phyloP scores from a whole-genome alignment of 2,797 vertebrate species.

The Carcharodon carcharias region DNA sequence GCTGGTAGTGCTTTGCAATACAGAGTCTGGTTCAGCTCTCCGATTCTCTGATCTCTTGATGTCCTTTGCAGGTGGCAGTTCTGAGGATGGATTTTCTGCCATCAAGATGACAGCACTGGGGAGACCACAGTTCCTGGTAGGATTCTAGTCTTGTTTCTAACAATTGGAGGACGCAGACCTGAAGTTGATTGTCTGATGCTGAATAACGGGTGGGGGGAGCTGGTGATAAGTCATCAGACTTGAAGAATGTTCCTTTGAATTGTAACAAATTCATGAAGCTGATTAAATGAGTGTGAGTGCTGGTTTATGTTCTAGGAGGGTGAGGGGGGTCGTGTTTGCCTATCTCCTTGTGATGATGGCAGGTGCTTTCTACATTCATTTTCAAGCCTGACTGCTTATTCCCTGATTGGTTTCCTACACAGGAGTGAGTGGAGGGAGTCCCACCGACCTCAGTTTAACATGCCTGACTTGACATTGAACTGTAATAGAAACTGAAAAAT shows the following conservation, averaged over 20 bases:
- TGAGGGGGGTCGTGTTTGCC: neutral
- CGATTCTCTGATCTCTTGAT: slow-evolving; percentile 17
- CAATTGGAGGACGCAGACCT: neutral
- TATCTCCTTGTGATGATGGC: neutral
- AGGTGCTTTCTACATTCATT: neutral
- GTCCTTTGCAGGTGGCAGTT: slow-evolving; percentile 65
- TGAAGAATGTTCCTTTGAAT: neutral
- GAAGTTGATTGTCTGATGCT: neutral
- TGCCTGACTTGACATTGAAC: neutral
- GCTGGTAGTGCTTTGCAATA: neutral
- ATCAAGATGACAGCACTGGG: slow-evolving; percentile 87
- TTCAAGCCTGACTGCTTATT: neutral
- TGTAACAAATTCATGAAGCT: neutral
- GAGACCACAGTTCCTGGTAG: slow-evolving; percentile 88
- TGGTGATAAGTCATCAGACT: neutral
- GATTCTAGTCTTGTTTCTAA: slow-evolving; percentile 35
- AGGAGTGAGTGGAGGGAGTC: too few species aligned
- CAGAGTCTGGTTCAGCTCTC: neutral
- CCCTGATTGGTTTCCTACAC: neutral
- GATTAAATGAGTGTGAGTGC: neutral
- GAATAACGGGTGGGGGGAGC: neutral
- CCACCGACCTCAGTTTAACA: neutral
- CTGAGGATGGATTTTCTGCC: slow-evolving; percentile 78
- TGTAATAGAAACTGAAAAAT: neutral
- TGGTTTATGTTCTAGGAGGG: neutral